Evolutionary conservation across 2,797 vertebrate genomes (phyloP).

Genomic region (Mareca strepera): DNA sequence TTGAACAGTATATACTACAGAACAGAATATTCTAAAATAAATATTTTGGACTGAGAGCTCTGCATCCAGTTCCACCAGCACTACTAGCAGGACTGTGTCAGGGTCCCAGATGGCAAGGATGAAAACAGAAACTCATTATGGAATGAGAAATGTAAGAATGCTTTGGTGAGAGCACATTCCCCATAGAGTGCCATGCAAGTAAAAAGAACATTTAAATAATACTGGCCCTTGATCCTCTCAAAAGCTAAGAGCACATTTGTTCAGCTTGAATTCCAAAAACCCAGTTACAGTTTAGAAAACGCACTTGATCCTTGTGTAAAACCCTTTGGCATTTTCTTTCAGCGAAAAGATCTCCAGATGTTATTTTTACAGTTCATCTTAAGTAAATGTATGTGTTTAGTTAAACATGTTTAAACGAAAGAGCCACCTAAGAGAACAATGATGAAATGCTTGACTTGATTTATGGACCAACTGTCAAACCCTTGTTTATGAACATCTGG

Average conservation of each 20-base stretch:
- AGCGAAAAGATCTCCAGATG: slow-evolving; percentile 41
- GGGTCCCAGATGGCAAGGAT: slow-evolving; percentile 35
- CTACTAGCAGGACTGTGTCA: neutral
- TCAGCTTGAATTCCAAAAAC: slow-evolving; percentile 35
- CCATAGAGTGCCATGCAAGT: neutral
- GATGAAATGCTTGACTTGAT: slow-evolving; percentile 54
- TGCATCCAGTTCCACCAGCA: slow-evolving; percentile 2
- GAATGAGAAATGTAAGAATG: slow-evolving; percentile 51
- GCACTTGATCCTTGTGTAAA: slow-evolving; percentile 28
- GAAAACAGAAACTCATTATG: slow-evolving; percentile 60
- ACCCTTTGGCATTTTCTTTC: slow-evolving; percentile 43
- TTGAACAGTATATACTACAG: slow-evolving; percentile 3
- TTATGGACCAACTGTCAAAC: slow-evolving; percentile 29
- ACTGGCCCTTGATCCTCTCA: slow-evolving; percentile 51
- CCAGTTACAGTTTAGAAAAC: neutral
- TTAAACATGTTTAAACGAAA: slow-evolving; percentile 43
- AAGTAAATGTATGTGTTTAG: slow-evolving; percentile 54
- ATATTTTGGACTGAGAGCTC: slow-evolving; percentile 26
- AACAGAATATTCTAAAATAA: slow-evolving; percentile 57
- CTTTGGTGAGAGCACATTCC: slow-evolving; percentile 9
- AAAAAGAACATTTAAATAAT: slow-evolving; percentile 60
- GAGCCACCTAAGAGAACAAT: slow-evolving; percentile 49
- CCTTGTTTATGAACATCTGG: slow-evolving; percentile 56
- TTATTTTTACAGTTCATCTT: slow-evolving; percentile 57
- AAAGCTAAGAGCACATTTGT: slow-evolving; percentile 47